These are phyloP conservation scores for human DNA, from an alignment of 2,113 vertebrate genomes.

Conservation along the genomic window GRCh38 chr1:22494501-22495000, in stretches of 20 bases:
- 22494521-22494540: not conserved
- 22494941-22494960: not conserved
- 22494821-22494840: not conserved
- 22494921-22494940: not conserved
- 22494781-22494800: not conserved
- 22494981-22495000: not conserved
- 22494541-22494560: not conserved
- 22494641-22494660: not conserved
- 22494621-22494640: not conserved
- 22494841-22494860: not conserved
- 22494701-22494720: not conserved
- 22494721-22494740: not conserved
- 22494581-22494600: not conserved
- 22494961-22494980: not conserved
- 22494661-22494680: not conserved
- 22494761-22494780: not conserved
- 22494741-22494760: not conserved
- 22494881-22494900: not conserved
- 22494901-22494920: not conserved
- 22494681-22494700: not conserved
- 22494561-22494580: not conserved
- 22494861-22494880: not conserved
- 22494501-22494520: constrained; percentile 15
- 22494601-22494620: not conserved
- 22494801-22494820: not conserved